Conservation (phyloP, 2,113 vertebrate species). For the Oreamnos americanus region DNA sequence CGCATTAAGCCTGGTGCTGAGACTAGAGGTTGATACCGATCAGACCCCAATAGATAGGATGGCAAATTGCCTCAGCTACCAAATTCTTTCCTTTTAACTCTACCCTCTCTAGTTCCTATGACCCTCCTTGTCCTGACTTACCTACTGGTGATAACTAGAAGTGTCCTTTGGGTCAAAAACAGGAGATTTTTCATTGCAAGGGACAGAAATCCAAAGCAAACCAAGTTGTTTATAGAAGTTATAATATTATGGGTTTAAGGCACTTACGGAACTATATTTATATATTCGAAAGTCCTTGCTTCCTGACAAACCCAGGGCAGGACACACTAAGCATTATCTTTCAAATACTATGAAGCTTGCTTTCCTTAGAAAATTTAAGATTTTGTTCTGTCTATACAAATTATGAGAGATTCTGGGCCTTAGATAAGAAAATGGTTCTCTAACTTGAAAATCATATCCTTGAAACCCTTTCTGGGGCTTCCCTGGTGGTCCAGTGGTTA, state of each 20-base stretch:
- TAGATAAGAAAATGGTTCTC: background rate
- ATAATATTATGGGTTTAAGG: background rate
- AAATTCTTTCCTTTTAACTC: background rate
- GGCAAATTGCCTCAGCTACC: background rate
- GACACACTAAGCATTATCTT: background rate
- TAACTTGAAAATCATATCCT: background rate
- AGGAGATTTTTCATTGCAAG: background rate
- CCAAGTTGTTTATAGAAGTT: background rate
- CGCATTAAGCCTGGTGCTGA: background rate
- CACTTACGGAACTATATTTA: background rate
- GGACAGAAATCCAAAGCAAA: background rate
- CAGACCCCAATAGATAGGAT: background rate
- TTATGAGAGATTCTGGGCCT: background rate
- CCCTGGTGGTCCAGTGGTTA: background rate
- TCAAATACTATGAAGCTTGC: background rate
- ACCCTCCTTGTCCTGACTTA: background rate
- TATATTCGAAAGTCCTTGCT: background rate
- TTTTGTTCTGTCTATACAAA: background rate
- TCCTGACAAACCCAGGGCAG: background rate
- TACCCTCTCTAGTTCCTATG: background rate
- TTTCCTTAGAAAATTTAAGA: background rate
- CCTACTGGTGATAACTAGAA: background rate
- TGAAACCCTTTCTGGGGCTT: background rate
- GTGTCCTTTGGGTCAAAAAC: background rate
- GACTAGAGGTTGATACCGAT: background rate